Evolutionary conservation across 2,888 invertebrate genomes (phyloP), one percentile per base, ranked within the genome.

Genomic region (Eristalis intricaria): DNA sequence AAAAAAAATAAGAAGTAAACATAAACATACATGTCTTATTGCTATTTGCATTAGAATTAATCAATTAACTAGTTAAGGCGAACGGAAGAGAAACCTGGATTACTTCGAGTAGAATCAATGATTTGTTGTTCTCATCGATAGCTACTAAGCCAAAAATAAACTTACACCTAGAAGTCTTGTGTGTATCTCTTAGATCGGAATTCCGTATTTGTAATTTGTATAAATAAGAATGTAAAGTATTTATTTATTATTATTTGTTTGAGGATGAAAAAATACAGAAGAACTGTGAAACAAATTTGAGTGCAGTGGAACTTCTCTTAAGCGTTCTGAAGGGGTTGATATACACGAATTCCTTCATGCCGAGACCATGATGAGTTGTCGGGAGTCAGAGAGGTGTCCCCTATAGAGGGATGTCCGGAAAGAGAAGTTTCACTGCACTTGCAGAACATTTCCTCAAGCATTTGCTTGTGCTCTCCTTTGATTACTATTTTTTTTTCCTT

Each of bases 1-100:
- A 75, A 19, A 32, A 60, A 56, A 75, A 19, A 32, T 65, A 68
- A n/a, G 2, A n/a, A 65, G 32, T 58, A 8, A 32, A 32, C 40
- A 73, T 56, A 56, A 65, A 43, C 79, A 81, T 75, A 75, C 69
- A 81, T 81, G 81, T 81, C 23, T 75, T 80, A 43, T 32, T 74
- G 81, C 81, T 81, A 75, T 26, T 78, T 78, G 70, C 78, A 78
- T 78, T 65, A 78, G 65, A 65, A 58, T 50, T 50, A 50, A 50
- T 19, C 50, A n/a, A 35, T 70, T 32, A 65, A 26, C 64, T 58
- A 58, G 43, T 65, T 65, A 50, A 69, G 35, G 60, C 58, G 43
- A 43, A 8, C 32, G 38, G 19, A 65, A 65, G 22, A 38, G 19
- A 35, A 38, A 43, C 40, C 56, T 35, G 2, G 19, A 58, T 7